Evolutionary conservation across 2,797 vertebrate species (phyloP).

Genomic region (Chelidonichthys spinosus): DNA sequence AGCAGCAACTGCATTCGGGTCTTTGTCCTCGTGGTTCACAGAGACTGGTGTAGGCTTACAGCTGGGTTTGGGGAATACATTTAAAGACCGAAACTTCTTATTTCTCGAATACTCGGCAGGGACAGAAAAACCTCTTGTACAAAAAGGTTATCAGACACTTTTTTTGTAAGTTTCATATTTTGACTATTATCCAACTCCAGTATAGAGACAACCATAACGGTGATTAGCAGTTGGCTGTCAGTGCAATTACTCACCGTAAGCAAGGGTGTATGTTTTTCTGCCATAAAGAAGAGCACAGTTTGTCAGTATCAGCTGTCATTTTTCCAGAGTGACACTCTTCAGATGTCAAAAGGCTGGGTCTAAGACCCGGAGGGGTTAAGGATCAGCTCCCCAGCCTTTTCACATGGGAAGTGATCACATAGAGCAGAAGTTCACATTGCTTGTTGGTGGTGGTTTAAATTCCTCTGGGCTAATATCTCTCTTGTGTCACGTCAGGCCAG

Average conservation of each 20-base stretch:
- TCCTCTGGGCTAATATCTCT: constrained; percentile 27
- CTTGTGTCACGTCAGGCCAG: constrained; percentile 12
- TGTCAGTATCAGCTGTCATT: constrained; percentile 52
- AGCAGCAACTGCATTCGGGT: constrained; percentile 45
- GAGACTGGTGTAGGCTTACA: constrained; percentile 77
- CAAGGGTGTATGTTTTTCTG: not conserved
- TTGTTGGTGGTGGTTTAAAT: constrained; percentile 37
- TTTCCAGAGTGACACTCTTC: constrained; percentile 34
- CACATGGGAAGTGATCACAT: constrained; percentile 16
- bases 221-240: constrained; percentile 18
- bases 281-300: constrained; percentile 11
- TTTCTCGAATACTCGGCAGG: constrained; percentile 5
- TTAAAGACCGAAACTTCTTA: constrained; percentile 30
- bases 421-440: constrained; percentile 25
- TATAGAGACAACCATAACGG: not conserved
- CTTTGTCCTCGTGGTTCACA: constrained; percentile 66
- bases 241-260: not conserved
- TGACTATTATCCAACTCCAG: not conserved
- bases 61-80: constrained; percentile 50
- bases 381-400: constrained; percentile 41
- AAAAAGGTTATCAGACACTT: constrained; percentile 3
- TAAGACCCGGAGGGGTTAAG: constrained; percentile 45
- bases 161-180: constrained; percentile 1
- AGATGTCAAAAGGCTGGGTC: constrained; percentile 26
- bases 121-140: constrained; percentile 9